A percentile compares a stretch with the other conserved stretches of the same genome.
These are phyloP conservation scores for Tridacna gigas DNA, from an alignment of 2,888 invertebrate species.

Conservation along the genomic window DNA sequence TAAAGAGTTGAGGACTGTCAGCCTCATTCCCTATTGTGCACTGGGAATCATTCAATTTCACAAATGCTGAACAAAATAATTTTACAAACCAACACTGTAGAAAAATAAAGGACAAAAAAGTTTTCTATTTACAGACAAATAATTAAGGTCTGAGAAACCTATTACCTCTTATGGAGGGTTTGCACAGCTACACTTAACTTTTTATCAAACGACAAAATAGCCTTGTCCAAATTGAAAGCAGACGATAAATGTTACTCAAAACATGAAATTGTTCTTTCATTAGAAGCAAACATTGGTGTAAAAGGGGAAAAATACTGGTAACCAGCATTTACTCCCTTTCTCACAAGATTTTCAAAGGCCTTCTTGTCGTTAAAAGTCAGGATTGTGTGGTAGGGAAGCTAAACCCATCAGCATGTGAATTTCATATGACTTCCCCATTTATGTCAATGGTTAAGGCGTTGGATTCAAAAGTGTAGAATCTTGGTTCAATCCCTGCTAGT, in stretches of 20 bases:
- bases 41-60: constrained; percentile 38
- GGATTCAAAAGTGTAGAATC: no score
- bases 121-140: constrained; percentile 12
- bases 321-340: neutral
- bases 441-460: no score
- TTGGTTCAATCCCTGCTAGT: no score
- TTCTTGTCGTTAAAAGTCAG: neutral
- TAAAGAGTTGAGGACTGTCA: neutral
- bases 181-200: neutral
- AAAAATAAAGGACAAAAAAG: neutral
- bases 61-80: constrained; percentile 39
- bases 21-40: constrained; percentile 5
- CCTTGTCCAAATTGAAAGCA: neutral
- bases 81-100: constrained; percentile 7
- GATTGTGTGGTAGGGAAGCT: no score
- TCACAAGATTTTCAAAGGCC: neutral
- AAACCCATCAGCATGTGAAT: no score
- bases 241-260: no score
- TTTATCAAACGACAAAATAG: neutral
- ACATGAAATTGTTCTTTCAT: no score
- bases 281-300: neutral
- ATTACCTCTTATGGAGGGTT: no score
- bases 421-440: no score
- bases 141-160: neutral
- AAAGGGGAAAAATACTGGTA: neutral